Evolutionary conservation across 2,888 invertebrate genomes (phyloP).

Genomic region (Philaethria dido): DNA sequence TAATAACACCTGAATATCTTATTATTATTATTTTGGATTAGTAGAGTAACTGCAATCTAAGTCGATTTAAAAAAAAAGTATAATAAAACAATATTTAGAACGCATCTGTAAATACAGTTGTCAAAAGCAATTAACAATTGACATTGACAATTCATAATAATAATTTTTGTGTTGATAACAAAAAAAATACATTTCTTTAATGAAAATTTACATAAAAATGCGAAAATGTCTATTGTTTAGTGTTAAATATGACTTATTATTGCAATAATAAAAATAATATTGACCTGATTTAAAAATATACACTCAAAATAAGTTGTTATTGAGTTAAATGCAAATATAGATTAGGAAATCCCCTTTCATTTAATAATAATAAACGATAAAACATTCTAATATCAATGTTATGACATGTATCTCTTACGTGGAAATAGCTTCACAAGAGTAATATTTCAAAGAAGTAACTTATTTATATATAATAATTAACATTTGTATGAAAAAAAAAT

Average conservation of each 20-base stretch:
- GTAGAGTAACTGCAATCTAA: too few species aligned
- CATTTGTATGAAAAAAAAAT: neutral
- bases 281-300: too few species aligned
- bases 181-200: neutral
- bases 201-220: neutral
- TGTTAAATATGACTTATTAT: neutral
- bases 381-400: neutral
- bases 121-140: slow-evolving; percentile 6
- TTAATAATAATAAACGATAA: neutral
- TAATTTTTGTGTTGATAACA: neutral
- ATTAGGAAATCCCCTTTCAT: neutral
- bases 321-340: neutral
- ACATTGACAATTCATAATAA: slow-evolving; percentile 2
- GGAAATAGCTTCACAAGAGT: neutral
- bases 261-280: neutral
- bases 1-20: neutral
- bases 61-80: too few species aligned
- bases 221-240: neutral
- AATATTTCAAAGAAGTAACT: neutral
- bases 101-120: neutral
- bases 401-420: neutral
- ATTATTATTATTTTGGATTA: too few species aligned
- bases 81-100: neutral
- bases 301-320: slow-evolving; percentile 1
- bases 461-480: neutral